These are phyloP conservation scores for Diogma glabrata DNA, from an alignment of 2,888 invertebrate species.

Conservation along the genomic window DNA sequence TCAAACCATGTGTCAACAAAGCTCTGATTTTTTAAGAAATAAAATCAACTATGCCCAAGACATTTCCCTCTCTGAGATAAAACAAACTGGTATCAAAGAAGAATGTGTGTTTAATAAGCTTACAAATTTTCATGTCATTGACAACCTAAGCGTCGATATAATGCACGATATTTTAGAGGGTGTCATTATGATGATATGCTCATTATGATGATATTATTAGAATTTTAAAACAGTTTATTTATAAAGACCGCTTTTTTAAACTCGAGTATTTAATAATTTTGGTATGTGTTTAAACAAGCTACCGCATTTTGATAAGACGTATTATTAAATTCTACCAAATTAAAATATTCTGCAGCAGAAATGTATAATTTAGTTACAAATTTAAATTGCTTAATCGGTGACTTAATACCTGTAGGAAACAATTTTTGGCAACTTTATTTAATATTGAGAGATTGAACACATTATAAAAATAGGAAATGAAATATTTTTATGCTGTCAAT, in stretches of 20 bases:
- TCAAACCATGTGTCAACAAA: background rate
- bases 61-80: background rate
- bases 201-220: slow-evolving; percentile 1
- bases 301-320: background rate
- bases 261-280: background rate
- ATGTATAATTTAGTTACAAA: background rate
- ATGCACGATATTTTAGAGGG: background rate
- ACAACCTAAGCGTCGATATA: background rate
- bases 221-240: background rate
- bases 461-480: too few relatives aligned
- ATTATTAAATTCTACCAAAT: background rate
- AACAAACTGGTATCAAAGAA: background rate
- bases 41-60: background rate
- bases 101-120: background rate
- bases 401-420: background rate
- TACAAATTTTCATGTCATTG: background rate
- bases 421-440: background rate
- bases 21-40: background rate
- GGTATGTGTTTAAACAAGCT: background rate
- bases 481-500: too few relatives aligned
- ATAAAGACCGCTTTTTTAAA: background rate
- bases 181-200: too few relatives aligned
- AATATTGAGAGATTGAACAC: background rate
- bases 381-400: background rate
- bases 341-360: background rate